Base-by-base conservation (phyloP, 2,113 vertebrate genomes). In the Cairina moschata region DNA sequence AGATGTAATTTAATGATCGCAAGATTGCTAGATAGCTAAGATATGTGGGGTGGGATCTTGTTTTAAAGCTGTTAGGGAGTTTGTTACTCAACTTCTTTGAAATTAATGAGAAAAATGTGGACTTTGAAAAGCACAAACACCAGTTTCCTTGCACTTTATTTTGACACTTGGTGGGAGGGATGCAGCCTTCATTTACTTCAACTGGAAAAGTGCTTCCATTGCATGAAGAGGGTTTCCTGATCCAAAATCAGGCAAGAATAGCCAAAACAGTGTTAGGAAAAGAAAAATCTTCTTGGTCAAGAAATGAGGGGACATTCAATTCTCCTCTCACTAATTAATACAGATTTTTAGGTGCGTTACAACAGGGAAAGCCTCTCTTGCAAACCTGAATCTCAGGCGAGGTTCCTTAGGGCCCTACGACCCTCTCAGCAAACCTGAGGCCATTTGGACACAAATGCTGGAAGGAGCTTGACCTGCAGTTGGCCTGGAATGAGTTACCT, bases 41-140 rank as follows among this genome's bases (percentile, higher is more conserved):
- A 60, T 83, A 84, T 63, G 38, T 78, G 58, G 52, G 52, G 72
- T 83, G 68, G 67, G 31, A 31, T 69, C 72, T 38, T 78, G 31
- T 75, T 77, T 88, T 20, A 52, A 91, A 87, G 66, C 58, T 86
- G 74, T 42, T 77, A 3, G 28, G 25, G 48, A 81, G 8, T 88
- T 91, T 58, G 16, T 86, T 93, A 75, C 75, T 90, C 63, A 71
- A 2, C 46, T 83, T 73, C 56, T 54, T 28, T 75, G 44, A 86
- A 86, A 88, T 48, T 83, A 93, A 84, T 91, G 56, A 88, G 92
- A 86, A 90, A 88, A 91, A 95, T 40, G n/a, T 84, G 74, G 69
- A n/a, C 54, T 91, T 88, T 29, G 69, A 72, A 67, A 54, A 86
- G 22, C 31, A 65, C 18, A 56, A 60, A n/a, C 42, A 78, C 2